Conservation (phyloP, 2,113 vertebrate species). For the Thunnus maccoyii region DNA sequence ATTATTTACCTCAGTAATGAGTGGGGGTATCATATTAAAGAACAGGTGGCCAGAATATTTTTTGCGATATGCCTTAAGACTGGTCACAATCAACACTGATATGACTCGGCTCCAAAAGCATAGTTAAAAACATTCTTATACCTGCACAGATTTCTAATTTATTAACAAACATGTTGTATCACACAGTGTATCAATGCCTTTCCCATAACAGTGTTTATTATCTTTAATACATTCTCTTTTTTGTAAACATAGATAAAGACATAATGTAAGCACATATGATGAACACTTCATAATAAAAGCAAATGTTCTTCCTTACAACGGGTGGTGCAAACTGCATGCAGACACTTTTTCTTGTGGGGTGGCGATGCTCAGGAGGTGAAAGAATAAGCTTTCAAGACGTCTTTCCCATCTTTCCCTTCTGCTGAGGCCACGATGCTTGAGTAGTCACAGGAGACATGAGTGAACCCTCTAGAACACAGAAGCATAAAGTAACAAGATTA, state of each 20-base stretch:
- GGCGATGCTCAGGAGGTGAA: conserved; percentile 76
- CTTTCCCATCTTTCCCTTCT: conserved; percentile 79
- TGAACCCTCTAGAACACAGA: conserved; percentile 79
- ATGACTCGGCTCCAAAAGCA: conserved; percentile 22
- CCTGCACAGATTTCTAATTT: neutral
- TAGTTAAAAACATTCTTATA: neutral
- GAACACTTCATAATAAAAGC: conserved; percentile 49
- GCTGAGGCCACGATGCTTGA: conserved; percentile 82
- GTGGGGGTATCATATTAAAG: conserved; percentile 5
- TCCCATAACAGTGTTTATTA: conserved; percentile 10
- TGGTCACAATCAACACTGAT: conserved; percentile 22
- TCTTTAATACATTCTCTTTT: conserved; percentile 31
- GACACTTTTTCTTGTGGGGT: neutral
- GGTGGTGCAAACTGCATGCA: conserved; percentile 9
- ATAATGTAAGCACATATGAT: neutral
- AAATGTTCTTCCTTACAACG: conserved; percentile 14
- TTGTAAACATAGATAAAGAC: conserved; percentile 45
- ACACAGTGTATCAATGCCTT: conserved; percentile 46
- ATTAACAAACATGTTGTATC: neutral
- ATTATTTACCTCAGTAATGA: conserved; percentile 20
- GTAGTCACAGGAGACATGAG: conserved; percentile 82
- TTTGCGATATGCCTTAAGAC: conserved; percentile 58
- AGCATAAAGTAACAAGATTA: neutral
- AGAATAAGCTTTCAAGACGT: conserved; percentile 83
- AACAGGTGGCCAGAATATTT: conserved; percentile 25